Base-by-base conservation (phyloP, 2,797 vertebrate genomes). In the Phrynocephalus forsythii region DNA sequence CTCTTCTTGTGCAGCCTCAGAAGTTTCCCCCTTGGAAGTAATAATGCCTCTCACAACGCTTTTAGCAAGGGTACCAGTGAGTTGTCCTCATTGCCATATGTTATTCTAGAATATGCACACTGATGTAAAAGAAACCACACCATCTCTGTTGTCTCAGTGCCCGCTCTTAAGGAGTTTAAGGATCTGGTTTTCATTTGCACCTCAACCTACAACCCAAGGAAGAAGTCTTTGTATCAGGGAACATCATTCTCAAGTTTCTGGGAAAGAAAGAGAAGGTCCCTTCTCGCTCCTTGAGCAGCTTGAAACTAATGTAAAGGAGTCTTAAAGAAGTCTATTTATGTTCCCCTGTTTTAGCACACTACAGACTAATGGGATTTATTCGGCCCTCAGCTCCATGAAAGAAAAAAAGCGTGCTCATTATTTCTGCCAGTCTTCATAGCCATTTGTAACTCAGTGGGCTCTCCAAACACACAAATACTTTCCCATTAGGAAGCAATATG, bases 391-490 rank as follows among this genome's bases (percentile, higher is more conserved):
- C 78, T 91, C 38, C 38, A 44, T 44, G 66, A 86, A 89, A 72
- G 71, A 83, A 76, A 94, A 33, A 92, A 94, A 94, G 92, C 91
- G 91, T 92, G 56, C 84, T 92, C 88, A 84, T 88, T 90, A 91
- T 91, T 94, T 91, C 88, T 87, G 87, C 82, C 91, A 83, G 83
- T 92, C 82, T 0, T 0, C 87, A 91, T 72, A 82, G 87, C 11
- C 3, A 52, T 91, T 79, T 84, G 68, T 90, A 90, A 92, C 82
- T 95, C 91, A 89, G 87, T 90, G 86, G 90, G 67, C 86, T 93
- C 87, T 44, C 2, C 92, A 91, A 93, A 79, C 84, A 89, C 89
- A 91, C 87, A 92, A 90, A 69, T 91, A 92, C 93, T 94, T 94
- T 89, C 92, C 91, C 89, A 50, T 89, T 94, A 94, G 93, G 87